Evolutionary conservation across 2,113 vertebrate genomes (phyloP), one percentile per base, ranked within the genome.

Genomic region (Artemisiospiza belli): DNA sequence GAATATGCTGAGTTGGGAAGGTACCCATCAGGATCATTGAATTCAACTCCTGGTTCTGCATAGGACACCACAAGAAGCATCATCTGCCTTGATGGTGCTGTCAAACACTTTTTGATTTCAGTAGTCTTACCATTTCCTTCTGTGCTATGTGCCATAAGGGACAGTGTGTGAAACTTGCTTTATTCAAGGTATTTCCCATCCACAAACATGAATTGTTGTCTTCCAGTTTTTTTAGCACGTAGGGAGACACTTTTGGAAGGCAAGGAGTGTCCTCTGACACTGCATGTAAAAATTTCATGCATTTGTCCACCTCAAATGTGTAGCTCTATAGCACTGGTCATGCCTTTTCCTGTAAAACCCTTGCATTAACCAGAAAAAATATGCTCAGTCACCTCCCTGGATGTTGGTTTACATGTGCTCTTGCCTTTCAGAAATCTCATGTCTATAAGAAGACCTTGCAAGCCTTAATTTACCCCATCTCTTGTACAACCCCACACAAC

Each of bases 391-490:
- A 20, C 46, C 47, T 52, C 31, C 43, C 69, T 67, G 59, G 25
- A 30, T 76, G 9, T 52, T 73, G 55, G 3, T 75, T 87, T 46
- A 35, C 19, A 1, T 46, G 44, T 92, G 10, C 28, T 81, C 51
- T 58, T 95, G 69, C 91, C 55, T 98, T 98, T 97, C 98, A 99
- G 99, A 99, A 99, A 98, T 98, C 98, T 68, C 99, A 99, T 20
- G 99, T 99, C 37, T 99, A 99, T 91, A 99, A 99, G 98, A 99
- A 99, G 98, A 99, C 99, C 17, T 98, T 99, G 52, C 99, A 99
- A 97, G 99, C 99, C 92, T 99, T 99, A 96, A 99, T 99, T 97
- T 99, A 99, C 96, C 99, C 99, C 67, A 99, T 99, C 96, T 99
- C 99, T 33, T 99, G 99, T 95, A 99, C 99, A 39, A 99, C 99